These are phyloP conservation scores for Chrysogorgia sp. DNA, from an alignment of 92 coral and sea anemone genomes.

Conservation along the genomic window DNA sequence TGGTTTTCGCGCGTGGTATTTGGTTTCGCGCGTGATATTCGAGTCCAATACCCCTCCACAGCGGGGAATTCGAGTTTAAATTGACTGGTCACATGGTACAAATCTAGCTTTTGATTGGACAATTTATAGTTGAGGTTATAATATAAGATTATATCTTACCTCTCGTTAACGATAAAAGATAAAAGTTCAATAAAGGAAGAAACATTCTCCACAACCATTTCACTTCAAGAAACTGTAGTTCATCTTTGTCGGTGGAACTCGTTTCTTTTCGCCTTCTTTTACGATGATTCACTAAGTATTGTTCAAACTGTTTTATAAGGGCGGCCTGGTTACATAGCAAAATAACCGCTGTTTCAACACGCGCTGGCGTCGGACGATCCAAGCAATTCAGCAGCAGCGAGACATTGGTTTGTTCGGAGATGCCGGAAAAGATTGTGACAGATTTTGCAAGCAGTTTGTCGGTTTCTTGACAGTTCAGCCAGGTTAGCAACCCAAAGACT, in stretches of 20 bases:
- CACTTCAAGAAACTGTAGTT: background rate
- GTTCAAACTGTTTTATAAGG: constrained; percentile 69
- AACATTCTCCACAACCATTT: constrained; percentile 1
- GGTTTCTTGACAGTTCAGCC: background rate
- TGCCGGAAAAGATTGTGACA: background rate
- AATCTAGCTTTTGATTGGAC: too few species aligned
- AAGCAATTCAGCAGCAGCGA: constrained; percentile 66
- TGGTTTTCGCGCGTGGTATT: too few species aligned
- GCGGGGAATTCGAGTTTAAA: too few species aligned
- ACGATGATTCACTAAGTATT: constrained; percentile 43
- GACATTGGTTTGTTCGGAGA: background rate
- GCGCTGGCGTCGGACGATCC: constrained; percentile 58
- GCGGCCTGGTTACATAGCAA: constrained; percentile 53
- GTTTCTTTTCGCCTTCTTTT: background rate
- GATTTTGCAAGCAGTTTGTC: constrained; percentile 4
- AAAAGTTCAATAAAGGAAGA: constrained; percentile 15
- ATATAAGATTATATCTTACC: background rate
- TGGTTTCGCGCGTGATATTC: too few species aligned
- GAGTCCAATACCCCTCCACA: too few species aligned
- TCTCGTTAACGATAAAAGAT: background rate
- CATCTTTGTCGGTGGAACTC: background rate
- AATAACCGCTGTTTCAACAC: constrained; percentile 69
- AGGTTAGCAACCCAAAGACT: background rate
- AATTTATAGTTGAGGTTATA: too few species aligned
- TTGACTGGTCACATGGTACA: too few species aligned